These are phyloP conservation scores for Samia ricini DNA, from an alignment of 1,140 invertebrate species.

Conservation along the genomic window DNA sequence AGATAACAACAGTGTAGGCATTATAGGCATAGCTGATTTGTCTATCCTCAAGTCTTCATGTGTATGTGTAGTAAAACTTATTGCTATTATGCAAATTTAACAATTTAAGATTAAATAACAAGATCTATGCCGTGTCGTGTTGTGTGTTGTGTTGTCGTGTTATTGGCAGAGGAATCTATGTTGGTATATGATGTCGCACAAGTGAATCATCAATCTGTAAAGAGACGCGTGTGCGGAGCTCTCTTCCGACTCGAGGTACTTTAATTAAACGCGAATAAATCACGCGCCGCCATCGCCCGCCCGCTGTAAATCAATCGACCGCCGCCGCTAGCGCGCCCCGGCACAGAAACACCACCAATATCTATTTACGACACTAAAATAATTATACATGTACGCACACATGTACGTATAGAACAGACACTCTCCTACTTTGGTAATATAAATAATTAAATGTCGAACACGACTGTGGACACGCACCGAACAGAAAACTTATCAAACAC, in stretches of 20 bases:
- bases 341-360: neutral
- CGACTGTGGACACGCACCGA: no score
- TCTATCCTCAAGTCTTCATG: no score
- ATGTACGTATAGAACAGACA: no score
- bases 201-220: slow-evolving; percentile 19
- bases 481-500: no score
- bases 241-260: slow-evolving; percentile 54
- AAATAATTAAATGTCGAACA: no score
- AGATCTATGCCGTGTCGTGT: neutral
- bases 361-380: no score
- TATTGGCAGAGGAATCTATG: neutral
- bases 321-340: slow-evolving; percentile 6
- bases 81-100: no score
- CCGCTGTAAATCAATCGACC: slow-evolving; percentile 43
- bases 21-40: no score
- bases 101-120: neutral
- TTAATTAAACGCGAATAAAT: slow-evolving; percentile 67
- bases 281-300: slow-evolving; percentile 20
- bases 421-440: no score
- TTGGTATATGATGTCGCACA: neutral
- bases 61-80: no score
- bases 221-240: neutral
- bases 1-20: no score
- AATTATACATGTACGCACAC: no score
- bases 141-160: slow-evolving; percentile 5